A percentile compares a stretch with the other conserved stretches of the same genome.
Conservation (phyloP, 2,113 vertebrate species). For the Nestor notabilis region DNA sequence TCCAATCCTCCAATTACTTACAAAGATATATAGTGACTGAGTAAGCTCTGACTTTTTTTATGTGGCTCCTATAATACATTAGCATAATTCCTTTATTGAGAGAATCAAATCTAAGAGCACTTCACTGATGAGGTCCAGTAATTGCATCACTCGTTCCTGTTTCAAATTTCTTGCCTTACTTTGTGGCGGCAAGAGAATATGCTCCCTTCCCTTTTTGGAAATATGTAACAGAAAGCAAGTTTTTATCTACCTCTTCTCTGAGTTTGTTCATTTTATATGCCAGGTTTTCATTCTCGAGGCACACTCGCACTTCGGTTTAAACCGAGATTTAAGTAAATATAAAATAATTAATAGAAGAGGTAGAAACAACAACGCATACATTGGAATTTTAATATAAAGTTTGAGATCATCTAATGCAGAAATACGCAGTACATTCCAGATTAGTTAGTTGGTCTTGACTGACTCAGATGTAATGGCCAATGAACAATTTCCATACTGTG, state of each 20-base stretch:
- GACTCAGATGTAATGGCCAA: neutral
- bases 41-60: neutral
- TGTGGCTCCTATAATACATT: neutral
- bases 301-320: neutral
- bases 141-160: neutral
- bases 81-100: neutral
- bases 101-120: neutral
- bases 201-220: neutral
- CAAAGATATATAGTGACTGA: neutral
- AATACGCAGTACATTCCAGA: neutral
- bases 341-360: neutral
- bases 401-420: neutral
- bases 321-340: neutral
- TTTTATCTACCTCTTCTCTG: neutral
- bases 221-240: neutral
- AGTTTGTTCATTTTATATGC: neutral
- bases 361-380: neutral
- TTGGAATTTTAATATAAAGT: neutral
- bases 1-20: neutral
- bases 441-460: neutral
- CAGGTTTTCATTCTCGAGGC: neutral
- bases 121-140: neutral
- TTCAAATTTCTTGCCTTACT: neutral
- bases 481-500: neutral
- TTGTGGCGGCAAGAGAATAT: neutral